Evolutionary conservation across 2,888 invertebrate species (phyloP), one percentile per base, ranked within the genome.

Genomic region (Teleiodes luculella): DNA sequence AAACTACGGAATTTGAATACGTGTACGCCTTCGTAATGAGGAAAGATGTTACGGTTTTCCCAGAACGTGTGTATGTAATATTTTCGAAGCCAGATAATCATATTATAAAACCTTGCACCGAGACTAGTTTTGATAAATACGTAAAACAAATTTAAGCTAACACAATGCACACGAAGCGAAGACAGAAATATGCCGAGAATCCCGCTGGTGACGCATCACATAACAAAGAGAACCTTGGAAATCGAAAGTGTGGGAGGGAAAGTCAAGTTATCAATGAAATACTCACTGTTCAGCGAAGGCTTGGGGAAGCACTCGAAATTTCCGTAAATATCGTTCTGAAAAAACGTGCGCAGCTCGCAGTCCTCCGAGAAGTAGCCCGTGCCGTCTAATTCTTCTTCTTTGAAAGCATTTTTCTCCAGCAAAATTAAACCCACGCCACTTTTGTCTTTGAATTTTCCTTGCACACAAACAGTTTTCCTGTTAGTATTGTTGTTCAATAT

Each of bases 291-390:
- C 20, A 92, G 74, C 30, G 91, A 80, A 18, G 87, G 68, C 5
- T 82, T 84, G 0, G 94, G 94, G 65, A 91, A 92, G 80, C 94
- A 95, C 70, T 93, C 92, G 76, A 94, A 97, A 73, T 94, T 94
- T 11, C 95, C 95, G 77, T 97, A 97, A 74, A 96, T 94, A 78
- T 97, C 96, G 85, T 97, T 97, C 30, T 93, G 91, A 72, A 95
- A 95, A 55, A 92, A 90, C 59, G 93, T 92, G 31, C 90, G 86
- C 2, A 95, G 80, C 56, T 83, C 78, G 18, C 92, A 91, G 1
- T 93, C 91, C 8, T 82, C 79, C 31, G 91, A 91, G 66, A 96
- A 94, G 71, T 92, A 93, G n/a, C 90, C 90, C 57, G 76, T 78
- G 53, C 74, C 72, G 51, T 86, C 67, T 54, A 94, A 83, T 64